Conservation (phyloP, 2,888 invertebrate genomes). For the Xestia xanthographa region DNA sequence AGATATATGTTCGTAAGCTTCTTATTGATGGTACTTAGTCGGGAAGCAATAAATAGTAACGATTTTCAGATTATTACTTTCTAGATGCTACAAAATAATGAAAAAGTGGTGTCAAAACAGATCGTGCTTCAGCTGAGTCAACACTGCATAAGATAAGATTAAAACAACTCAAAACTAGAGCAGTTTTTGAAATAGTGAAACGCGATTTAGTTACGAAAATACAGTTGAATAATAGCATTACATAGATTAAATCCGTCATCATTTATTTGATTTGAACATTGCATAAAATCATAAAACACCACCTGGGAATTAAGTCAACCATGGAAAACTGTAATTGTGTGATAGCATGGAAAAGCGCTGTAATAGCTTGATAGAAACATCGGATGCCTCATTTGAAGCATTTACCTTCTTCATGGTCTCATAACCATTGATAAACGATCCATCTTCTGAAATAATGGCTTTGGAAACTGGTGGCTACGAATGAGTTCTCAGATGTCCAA, state of each 20-base stretch:
- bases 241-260: conserved; percentile 49
- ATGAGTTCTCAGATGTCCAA: conserved; percentile 62
- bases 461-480: conserved; percentile 61
- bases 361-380: conserved; percentile 67
- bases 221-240: conserved; percentile 54
- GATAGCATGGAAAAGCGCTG: conserved; percentile 62
- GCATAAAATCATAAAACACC: conserved; percentile 43
- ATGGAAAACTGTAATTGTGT: conserved; percentile 64
- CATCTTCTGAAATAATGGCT: conserved; percentile 65
- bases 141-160: conserved; percentile 45
- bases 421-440: conserved; percentile 70
- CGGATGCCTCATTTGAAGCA: conserved; percentile 73
- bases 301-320: conserved; percentile 53
- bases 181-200: conserved; percentile 60
- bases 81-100: conserved; percentile 21
- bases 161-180: conserved; percentile 54
- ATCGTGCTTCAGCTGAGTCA: conserved; percentile 31
- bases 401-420: conserved; percentile 78
- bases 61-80: conserved; percentile 36
- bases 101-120: conserved; percentile 39
- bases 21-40: conserved; percentile 34
- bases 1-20: conserved; percentile 45
- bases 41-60: conserved; percentile 46
- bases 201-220: conserved; percentile 50
- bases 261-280: conserved; percentile 51